A percentile compares a stretch with the other conserved stretches of the same genome.
Conservation (phyloP, 2,888 invertebrate genomes). For the Harmothoe impar region DNA sequence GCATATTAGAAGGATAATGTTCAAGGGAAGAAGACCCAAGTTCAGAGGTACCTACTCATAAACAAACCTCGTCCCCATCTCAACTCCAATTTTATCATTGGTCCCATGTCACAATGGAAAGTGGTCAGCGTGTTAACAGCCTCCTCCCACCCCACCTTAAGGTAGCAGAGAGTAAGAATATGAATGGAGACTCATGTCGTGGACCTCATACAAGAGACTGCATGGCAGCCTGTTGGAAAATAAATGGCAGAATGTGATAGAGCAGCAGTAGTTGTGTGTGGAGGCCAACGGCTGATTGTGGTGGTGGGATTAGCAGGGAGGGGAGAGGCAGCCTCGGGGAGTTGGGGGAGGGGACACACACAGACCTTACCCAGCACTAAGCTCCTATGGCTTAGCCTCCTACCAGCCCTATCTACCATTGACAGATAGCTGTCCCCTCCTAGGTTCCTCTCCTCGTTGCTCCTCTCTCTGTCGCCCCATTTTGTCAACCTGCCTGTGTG, state of each 20-base stretch:
- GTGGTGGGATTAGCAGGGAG: neutral
- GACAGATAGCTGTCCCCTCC: constrained; percentile 26
- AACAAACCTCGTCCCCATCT: too few species aligned
- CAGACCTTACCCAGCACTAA: neutral
- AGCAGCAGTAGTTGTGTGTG: constrained; percentile 20
- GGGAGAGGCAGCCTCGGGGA: neutral
- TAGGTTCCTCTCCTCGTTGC: neutral
- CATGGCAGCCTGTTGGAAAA: constrained; percentile 27
- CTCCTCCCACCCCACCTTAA: too few species aligned
- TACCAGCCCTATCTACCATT: neutral
- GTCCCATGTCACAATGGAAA: too few species aligned
- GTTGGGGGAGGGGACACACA: too few species aligned
- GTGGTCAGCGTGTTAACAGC: too few species aligned
- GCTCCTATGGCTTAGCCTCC: neutral
- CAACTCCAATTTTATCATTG: too few species aligned
- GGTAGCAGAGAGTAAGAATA: too few species aligned
- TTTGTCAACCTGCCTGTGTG: neutral
- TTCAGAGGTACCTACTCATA: too few species aligned
- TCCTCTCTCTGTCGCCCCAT: constrained; percentile 1
- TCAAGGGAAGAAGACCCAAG: too few species aligned
- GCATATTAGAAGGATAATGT: too few species aligned
- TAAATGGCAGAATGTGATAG: constrained; percentile 53
- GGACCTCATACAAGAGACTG: neutral
- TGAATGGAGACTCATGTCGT: too few species aligned
- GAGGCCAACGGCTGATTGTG: constrained; percentile 47